Conservation (phyloP, 2,797 vertebrate species). For the Sebastes iracundus region DNA sequence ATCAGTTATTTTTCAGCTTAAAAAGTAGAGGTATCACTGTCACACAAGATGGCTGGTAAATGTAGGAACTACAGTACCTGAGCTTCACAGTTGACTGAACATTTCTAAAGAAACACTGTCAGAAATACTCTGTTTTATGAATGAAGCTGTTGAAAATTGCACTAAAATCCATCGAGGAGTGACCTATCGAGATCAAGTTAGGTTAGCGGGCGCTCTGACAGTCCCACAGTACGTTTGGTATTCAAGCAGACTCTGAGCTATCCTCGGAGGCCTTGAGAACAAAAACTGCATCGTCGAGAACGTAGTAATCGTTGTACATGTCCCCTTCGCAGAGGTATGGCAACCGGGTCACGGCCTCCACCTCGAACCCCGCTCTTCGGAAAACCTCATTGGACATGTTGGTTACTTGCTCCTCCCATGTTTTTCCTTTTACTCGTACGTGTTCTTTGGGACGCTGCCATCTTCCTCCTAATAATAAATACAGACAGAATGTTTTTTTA, state of each 20-base stretch:
- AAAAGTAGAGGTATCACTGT: slow-evolving; percentile 46
- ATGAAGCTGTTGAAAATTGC: slow-evolving; percentile 11
- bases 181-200: neutral
- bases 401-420: slow-evolving; percentile 97
- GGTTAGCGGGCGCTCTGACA: neutral
- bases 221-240: neutral
- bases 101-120: slow-evolving; percentile 1
- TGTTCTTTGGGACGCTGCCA: slow-evolving; percentile 94
- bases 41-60: slow-evolving; percentile 46
- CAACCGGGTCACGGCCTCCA: slow-evolving; percentile 94
- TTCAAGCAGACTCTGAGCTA: slow-evolving; percentile 30
- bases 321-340: slow-evolving; percentile 98
- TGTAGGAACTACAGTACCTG: slow-evolving; percentile 48
- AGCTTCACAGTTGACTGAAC: slow-evolving; percentile 44
- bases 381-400: slow-evolving; percentile 89
- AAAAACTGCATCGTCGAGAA: slow-evolving; percentile 96
- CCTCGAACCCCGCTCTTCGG: slow-evolving; percentile 87
- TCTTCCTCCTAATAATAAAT: slow-evolving; percentile 86
- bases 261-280: slow-evolving; percentile 86
- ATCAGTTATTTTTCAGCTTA: slow-evolving; percentile 19
- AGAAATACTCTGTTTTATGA: slow-evolving; percentile 18
- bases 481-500: neutral
- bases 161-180: neutral
- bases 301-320: slow-evolving; percentile 97
- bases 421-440: slow-evolving; percentile 89